A percentile compares a stretch with the other conserved stretches of the same genome.
phyloP scores from a whole-genome alignment of 92 coral and sea anemone species.

The Palythoa grandis region DNA sequence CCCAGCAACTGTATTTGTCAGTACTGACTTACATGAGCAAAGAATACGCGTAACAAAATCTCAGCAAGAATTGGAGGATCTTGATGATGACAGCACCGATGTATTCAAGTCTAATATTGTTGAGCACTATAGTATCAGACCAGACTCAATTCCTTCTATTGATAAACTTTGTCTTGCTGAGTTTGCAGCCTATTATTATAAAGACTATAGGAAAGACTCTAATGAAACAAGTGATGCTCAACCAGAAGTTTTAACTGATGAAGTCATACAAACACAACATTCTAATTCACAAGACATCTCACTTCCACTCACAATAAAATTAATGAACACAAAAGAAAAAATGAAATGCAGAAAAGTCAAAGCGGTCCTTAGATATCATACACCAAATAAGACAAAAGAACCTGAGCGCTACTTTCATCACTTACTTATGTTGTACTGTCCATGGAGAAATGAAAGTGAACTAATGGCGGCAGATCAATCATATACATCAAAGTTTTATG shows the following conservation, averaged over 20 bases:
- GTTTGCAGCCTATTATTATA: no score
- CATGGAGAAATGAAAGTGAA: conserved; percentile 66
- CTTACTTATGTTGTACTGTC: conserved; percentile 36
- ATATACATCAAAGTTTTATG: neutral
- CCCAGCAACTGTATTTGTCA: conserved; percentile 42
- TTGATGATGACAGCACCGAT: conserved; percentile 58
- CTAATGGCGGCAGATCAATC: conserved; percentile 61
- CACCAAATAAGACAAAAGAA: conserved; percentile 24
- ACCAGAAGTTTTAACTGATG: conserved; percentile 46
- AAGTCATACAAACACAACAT: conserved; percentile 43
- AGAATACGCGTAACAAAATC: conserved; percentile 43
- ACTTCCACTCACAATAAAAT: conserved; percentile 50
- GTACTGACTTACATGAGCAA: conserved; percentile 42
- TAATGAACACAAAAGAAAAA: conserved; percentile 52
- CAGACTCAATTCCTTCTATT: conserved; percentile 55
- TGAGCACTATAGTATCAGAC: conserved; percentile 9
- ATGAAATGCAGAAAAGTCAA: neutral
- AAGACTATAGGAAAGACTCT: conserved; percentile 16
- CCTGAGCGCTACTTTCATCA: conserved; percentile 59
- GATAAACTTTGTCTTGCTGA: conserved; percentile 22
- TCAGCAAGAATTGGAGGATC: conserved; percentile 59
- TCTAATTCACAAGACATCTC: conserved; percentile 20
- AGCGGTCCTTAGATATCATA: conserved; percentile 44
- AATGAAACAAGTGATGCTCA: conserved; percentile 14
- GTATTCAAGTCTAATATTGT: neutral